These are phyloP conservation scores for Hylyphantes graminicola DNA, from an alignment of 1,140 invertebrate genomes.

Conservation along the genomic window DNA sequence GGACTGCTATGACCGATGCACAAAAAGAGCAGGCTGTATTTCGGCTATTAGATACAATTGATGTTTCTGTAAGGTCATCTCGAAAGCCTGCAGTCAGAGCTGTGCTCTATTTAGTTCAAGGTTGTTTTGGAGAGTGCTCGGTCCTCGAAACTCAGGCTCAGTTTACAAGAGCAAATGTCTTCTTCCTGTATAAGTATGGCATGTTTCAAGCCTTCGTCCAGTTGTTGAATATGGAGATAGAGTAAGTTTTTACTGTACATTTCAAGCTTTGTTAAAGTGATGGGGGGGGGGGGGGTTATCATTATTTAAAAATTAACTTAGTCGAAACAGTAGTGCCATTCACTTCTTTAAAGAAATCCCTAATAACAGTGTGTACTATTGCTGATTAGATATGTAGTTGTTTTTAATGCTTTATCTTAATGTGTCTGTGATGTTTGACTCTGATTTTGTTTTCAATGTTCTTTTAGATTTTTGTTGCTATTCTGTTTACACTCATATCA, in stretches of 20 bases:
- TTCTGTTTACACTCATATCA: no score
- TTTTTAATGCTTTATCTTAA: no score
- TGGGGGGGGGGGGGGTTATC: no score
- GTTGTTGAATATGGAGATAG: slow-evolving; percentile 93
- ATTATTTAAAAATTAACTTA: no score
- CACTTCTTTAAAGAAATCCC: no score
- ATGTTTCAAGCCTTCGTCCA: slow-evolving; percentile 90
- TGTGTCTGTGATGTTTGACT: no score
- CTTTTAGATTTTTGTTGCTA: no score
- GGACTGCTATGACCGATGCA: slow-evolving; percentile 78
- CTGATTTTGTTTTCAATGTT: no score
- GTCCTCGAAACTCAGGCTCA: slow-evolving; percentile 59
- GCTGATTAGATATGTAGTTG: no score
- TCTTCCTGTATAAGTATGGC: slow-evolving; percentile 88
- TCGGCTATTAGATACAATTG: slow-evolving; percentile 88
- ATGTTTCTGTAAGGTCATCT: slow-evolving; percentile 81
- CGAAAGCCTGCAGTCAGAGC: slow-evolving; percentile 89
- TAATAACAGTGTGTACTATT: no score
- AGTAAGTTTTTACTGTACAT: slow-evolving; percentile 71
- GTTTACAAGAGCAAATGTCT: slow-evolving; percentile 76
- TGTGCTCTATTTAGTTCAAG: slow-evolving; percentile 90
- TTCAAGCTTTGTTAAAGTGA: no score
- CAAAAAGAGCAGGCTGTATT: slow-evolving; percentile 81
- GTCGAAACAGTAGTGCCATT: no score
- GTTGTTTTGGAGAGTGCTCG: slow-evolving; percentile 62